phyloP scores from a whole-genome alignment of 2,797 vertebrate genomes.

The Eurystomus glaucurus region DNA sequence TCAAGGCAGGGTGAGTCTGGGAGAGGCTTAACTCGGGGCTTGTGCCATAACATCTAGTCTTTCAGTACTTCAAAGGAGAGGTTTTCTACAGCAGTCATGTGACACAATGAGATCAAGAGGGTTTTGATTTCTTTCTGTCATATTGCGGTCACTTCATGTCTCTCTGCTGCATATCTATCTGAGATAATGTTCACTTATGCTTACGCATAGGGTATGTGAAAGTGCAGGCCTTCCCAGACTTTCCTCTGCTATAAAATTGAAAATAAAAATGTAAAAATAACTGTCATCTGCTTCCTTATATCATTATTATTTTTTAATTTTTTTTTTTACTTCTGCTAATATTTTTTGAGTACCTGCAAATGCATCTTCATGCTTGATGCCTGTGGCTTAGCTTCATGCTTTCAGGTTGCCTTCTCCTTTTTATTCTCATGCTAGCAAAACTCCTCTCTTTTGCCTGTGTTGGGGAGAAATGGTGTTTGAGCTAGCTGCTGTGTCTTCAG shows the following conservation, averaged over 20 bases:
- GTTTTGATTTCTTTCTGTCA: not conserved
- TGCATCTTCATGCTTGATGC: not conserved
- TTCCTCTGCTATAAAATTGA: not conserved
- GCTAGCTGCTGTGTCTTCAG: not conserved
- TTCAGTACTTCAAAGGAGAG: not conserved
- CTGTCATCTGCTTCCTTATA: not conserved
- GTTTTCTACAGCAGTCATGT: not conserved
- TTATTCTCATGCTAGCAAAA: not conserved
- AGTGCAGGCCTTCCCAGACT: not conserved
- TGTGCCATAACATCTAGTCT: rapidly evolving
- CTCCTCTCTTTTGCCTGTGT: not conserved
- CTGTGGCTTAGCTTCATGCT: not conserved
- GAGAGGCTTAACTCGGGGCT: not conserved
- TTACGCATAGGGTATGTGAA: not conserved
- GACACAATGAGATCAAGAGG: not conserved
- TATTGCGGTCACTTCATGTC: not conserved
- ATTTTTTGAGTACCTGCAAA: not conserved
- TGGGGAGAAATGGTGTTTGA: not conserved
- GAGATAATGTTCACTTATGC: not conserved
- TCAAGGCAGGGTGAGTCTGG: not conserved
- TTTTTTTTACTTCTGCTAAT: not conserved
- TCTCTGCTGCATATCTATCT: not conserved
- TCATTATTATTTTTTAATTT: not conserved
- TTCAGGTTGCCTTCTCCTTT: not conserved
- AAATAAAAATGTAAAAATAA: not conserved